Evolutionary conservation across 2,113 vertebrate species (phyloP).

Genomic region (Ranitomeya variabilis): DNA sequence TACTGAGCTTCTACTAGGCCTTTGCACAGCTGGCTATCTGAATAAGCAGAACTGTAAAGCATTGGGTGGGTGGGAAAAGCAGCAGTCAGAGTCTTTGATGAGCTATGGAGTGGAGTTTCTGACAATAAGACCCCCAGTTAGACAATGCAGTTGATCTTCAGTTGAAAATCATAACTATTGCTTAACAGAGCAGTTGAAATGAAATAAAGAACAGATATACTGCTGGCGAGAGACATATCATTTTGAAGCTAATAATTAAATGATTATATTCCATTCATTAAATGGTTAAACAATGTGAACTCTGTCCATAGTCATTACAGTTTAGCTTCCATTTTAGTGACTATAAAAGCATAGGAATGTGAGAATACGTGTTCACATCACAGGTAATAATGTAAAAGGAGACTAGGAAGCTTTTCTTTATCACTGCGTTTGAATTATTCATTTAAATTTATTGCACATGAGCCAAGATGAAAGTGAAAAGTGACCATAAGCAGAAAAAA

Average conservation of each 20-base stretch:
- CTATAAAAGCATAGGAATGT: conserved; percentile 45
- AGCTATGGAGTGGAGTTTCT: not conserved
- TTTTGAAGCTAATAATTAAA: not conserved
- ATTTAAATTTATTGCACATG: conserved; percentile 59
- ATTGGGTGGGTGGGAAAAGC: not conserved
- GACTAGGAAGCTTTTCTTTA: conserved; percentile 58
- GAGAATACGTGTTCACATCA: conserved; percentile 51
- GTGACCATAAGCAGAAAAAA: conserved; percentile 54
- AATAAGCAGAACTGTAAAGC: not conserved
- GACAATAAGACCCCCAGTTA: not conserved
- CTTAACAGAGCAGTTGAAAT: too few relatives aligned
- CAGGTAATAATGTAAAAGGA: conserved; percentile 60
- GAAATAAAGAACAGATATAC: too few relatives aligned
- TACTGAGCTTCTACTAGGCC: too few relatives aligned
- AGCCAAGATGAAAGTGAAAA: conserved; percentile 50
- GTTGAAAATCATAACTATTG: too few relatives aligned
- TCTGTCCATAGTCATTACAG: conserved; percentile 57
- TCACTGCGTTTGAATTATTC: conserved; percentile 61
- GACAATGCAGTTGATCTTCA: too few relatives aligned
- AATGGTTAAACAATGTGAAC: conserved; percentile 54
- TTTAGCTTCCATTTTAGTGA: conserved; percentile 59
- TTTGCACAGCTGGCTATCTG: not conserved
- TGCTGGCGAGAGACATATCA: not conserved
- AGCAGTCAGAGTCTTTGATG: not conserved
- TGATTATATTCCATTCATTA: not conserved